A percentile compares a stretch with the other conserved stretches of the same genome.
Evolutionary conservation across 2,888 invertebrate genomes (phyloP).

Genomic region (Mantis religiosa): DNA sequence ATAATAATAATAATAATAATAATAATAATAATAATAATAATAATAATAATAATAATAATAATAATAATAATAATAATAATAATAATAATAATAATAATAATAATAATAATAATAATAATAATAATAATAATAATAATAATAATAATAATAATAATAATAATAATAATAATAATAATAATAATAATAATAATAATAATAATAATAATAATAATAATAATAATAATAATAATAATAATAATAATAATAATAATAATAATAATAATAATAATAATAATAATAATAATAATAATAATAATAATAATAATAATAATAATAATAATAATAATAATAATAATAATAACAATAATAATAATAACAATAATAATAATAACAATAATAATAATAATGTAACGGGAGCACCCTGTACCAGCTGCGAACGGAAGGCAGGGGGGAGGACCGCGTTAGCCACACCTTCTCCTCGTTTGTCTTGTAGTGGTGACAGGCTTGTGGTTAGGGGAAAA

Average conservation of each 20-base stretch:
- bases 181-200: neutral
- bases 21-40: too few species aligned
- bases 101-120: neutral
- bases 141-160: neutral
- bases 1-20: too few species aligned
- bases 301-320: neutral
- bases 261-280: neutral
- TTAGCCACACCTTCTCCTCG: too few species aligned
- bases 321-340: neutral
- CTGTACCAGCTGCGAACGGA: too few species aligned
- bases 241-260: neutral
- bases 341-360: neutral
- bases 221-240: neutral
- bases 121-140: neutral
- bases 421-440: too few species aligned
- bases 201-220: neutral
- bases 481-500: too few species aligned
- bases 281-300: neutral
- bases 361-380: neutral
- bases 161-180: neutral
- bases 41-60: too few species aligned
- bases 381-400: too few species aligned
- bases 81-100: too few species aligned
- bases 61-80: too few species aligned
- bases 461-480: too few species aligned